A percentile compares a stretch with the other conserved stretches of the same genome.
Evolutionary conservation across 2,113 vertebrate species (phyloP).

Genomic region (Protobothrops mucrosquamatus): DNA sequence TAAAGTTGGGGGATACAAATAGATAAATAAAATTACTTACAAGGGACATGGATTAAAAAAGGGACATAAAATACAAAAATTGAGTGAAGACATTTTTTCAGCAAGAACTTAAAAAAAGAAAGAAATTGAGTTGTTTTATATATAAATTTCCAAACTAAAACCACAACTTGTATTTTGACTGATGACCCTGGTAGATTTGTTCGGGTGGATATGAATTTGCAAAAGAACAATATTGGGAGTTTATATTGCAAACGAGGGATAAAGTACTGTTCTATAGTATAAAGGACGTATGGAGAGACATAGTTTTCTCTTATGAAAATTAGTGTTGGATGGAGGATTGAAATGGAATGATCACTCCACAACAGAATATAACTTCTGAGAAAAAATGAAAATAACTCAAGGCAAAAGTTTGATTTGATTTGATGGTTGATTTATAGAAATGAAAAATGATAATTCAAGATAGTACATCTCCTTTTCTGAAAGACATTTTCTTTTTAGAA

Average conservation of each 20-base stretch:
- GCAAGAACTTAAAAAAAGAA: neutral
- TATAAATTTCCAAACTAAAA: neutral
- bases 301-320: neutral
- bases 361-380: neutral
- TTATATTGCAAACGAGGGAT: neutral
- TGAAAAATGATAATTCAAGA: neutral
- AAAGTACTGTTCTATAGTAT: neutral
- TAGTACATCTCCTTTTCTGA: neutral
- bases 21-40: too few species aligned
- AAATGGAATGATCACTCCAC: neutral
- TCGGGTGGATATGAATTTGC: neutral
- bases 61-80: too few species aligned
- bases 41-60: too few species aligned
- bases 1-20: too few species aligned
- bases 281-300: neutral
- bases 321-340: neutral
- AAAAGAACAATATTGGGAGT: neutral
- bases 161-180: neutral
- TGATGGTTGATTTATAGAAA: neutral
- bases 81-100: neutral
- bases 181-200: neutral
- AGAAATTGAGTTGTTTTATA: neutral
- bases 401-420: neutral
- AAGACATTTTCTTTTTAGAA: neutral
- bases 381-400: neutral